A percentile compares a stretch with the other conserved stretches of the same genome.
phyloP scores from a whole-genome alignment of 2,888 invertebrate genomes.

The Steinernema scapterisci region DNA sequence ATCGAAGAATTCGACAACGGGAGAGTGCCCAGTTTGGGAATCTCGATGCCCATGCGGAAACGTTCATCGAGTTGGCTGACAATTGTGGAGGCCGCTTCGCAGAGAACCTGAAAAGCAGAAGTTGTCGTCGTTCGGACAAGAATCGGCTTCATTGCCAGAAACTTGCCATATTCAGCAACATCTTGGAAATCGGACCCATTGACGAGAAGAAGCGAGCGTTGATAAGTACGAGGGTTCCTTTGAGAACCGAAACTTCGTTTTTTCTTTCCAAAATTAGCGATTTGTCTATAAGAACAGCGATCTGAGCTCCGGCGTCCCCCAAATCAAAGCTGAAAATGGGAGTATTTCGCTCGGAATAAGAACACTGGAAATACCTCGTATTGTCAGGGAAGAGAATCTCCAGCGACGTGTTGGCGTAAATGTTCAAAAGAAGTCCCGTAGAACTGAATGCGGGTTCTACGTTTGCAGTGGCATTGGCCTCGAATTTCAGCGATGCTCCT shows the following conservation, averaged over 20 bases:
- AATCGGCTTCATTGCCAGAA: not conserved
- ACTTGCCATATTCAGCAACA: not conserved
- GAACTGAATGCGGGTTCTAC: not conserved
- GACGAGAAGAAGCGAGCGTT: not conserved
- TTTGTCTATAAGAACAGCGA: not conserved
- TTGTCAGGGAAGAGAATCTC: not conserved
- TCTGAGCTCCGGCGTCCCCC: not conserved
- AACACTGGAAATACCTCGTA: slow-evolving; percentile 12
- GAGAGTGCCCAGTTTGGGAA: not conserved
- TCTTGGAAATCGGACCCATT: not conserved
- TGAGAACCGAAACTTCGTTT: not conserved
- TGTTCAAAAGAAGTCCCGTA: not conserved
- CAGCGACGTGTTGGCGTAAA: not conserved
- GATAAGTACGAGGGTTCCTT: not conserved
- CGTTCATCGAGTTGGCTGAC: not conserved
- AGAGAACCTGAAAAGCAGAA: not conserved
- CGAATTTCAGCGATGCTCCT: slow-evolving; percentile 2
- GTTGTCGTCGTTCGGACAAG: not conserved
- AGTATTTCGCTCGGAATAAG: no score
- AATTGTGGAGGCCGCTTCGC: not conserved
- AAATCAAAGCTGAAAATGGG: not conserved
- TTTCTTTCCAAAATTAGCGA: not conserved
- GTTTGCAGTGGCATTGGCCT: slow-evolving; percentile 1
- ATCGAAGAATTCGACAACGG: not conserved
- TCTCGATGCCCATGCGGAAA: not conserved